A percentile compares a stretch with the other conserved stretches of the same genome.
Conservation (phyloP, 2,113 vertebrate species). For the Grammomys dolichurus region DNA sequence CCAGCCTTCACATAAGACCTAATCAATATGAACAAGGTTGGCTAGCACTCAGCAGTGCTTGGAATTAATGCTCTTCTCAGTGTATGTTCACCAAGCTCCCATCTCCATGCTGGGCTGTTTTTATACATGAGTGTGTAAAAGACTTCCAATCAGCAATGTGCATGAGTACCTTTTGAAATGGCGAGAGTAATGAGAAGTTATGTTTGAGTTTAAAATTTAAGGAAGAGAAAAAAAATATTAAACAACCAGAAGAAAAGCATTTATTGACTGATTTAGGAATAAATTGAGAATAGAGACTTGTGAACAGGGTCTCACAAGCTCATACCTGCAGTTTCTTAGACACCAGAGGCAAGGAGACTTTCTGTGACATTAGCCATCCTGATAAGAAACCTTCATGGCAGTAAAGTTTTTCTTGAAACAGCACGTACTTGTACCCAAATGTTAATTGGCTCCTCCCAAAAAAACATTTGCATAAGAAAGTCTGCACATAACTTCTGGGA, state of each 20-base stretch:
- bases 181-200: not conserved
- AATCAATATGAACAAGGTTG: not conserved
- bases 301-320: not conserved
- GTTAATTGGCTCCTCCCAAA: no score
- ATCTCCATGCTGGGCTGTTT: not conserved
- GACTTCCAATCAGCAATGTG: not conserved
- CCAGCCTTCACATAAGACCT: not conserved
- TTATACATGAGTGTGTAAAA: not conserved
- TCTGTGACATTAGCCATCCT: not conserved
- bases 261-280: not conserved
- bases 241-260: not conserved
- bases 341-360: not conserved
- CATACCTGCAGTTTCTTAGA: not conserved
- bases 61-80: not conserved
- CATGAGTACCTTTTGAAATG: not conserved
- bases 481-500: no score
- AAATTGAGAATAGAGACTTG: not conserved
- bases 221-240: not conserved
- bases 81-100: not conserved
- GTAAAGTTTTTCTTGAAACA: not conserved
- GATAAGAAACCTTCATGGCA: not conserved
- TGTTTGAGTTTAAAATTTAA: not conserved
- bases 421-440: not conserved
- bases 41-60: not conserved
- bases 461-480: no score